phyloP scores from a whole-genome alignment of 2,113 vertebrate genomes.

The Mastomys coucha region DNA sequence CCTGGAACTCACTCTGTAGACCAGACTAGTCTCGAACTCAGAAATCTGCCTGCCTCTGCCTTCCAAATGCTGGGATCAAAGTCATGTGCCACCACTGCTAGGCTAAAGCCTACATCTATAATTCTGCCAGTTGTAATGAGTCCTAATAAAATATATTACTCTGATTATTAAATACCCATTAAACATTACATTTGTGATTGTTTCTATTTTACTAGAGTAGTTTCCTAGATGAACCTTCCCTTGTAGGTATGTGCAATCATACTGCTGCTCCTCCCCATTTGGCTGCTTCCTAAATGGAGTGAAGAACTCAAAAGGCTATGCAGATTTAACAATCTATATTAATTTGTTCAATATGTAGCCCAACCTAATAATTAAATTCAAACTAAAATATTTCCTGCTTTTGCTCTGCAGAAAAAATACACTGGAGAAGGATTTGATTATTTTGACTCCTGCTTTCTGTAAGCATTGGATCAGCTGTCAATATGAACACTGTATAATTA shows the following conservation, averaged over 20 bases:
- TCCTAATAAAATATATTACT: not conserved
- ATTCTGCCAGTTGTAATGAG: not conserved
- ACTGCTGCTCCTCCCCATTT: not conserved
- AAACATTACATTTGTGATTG: not conserved
- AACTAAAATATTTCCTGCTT: slow-evolving; percentile 36
- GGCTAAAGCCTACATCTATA: not conserved
- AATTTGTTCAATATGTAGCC: not conserved
- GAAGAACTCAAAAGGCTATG: not conserved
- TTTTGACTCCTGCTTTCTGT: slow-evolving; percentile 8
- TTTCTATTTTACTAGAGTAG: not conserved
- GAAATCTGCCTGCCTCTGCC: no score
- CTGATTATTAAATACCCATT: not conserved
- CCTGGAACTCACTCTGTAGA: no score
- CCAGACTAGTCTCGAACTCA: no score
- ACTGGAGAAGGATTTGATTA: not conserved
- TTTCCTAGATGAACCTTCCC: slow-evolving; percentile 15
- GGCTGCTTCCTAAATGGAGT: not conserved
- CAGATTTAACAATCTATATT: not conserved
- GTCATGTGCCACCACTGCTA: no score
- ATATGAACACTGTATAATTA: slow-evolving; percentile 25
- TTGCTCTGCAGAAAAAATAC: not conserved
- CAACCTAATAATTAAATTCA: slow-evolving; percentile 35
- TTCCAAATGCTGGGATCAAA: no score
- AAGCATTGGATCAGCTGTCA: not conserved
- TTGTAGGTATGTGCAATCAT: not conserved